These are phyloP conservation scores for Dioctria rufipes DNA, from an alignment of 2,888 invertebrate species.

Conservation along the genomic window DNA sequence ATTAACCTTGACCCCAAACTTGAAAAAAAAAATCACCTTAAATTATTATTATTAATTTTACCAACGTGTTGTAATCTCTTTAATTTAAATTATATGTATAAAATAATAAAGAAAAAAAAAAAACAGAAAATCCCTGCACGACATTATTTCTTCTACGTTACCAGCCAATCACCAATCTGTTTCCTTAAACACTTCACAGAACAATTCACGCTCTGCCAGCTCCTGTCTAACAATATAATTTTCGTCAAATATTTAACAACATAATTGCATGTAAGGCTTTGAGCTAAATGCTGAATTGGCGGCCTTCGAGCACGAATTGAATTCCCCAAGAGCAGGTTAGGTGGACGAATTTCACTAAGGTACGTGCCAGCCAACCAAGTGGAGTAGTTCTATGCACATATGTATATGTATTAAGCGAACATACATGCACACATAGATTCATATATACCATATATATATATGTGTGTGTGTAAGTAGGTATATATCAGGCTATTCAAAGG, in stretches of 20 bases:
- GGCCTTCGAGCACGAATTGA: slow-evolving; percentile 51
- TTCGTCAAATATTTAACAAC: slow-evolving; percentile 54
- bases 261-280: slow-evolving; percentile 52
- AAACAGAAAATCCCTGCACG: slow-evolving; percentile 11
- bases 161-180: slow-evolving; percentile 40
- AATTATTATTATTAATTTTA: slow-evolving; percentile 21
- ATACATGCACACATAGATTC: too few relatives aligned
- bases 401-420: too few relatives aligned
- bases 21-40: slow-evolving; percentile 7
- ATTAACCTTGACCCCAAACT: slow-evolving; percentile 29
- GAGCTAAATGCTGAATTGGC: slow-evolving; percentile 41
- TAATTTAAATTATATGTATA: slow-evolving; percentile 15
- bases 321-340: slow-evolving; percentile 27
- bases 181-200: slow-evolving; percentile 48
- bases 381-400: neutral
- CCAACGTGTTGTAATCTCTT: slow-evolving; percentile 16
- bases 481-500: neutral
- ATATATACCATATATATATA: too few relatives aligned
- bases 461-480: too few relatives aligned
- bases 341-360: neutral
- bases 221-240: slow-evolving; percentile 51
- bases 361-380: neutral
- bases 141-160: slow-evolving; percentile 1
- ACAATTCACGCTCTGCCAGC: slow-evolving; percentile 44
- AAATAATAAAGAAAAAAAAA: neutral